A percentile compares a stretch with the other conserved stretches of the same genome.
Conservation (phyloP, 2,888 invertebrate species). For the Tiliacea aurago region DNA sequence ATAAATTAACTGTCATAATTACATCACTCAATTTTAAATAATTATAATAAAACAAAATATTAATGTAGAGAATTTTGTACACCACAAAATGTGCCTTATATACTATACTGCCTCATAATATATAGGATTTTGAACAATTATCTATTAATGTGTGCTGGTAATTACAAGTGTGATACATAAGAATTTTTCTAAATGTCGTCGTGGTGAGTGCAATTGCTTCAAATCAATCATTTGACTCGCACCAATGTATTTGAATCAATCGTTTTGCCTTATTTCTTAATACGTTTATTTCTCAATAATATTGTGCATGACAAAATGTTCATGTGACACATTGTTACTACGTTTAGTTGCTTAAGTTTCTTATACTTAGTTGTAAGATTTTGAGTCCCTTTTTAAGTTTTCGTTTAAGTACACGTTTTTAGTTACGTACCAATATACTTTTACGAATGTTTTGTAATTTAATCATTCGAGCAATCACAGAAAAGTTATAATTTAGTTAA, state of each 20-base stretch:
- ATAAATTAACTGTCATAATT: background rate
- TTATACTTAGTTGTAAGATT: slow-evolving; percentile 40
- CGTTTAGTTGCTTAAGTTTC: slow-evolving; percentile 51
- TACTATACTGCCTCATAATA: background rate
- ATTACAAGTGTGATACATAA: slow-evolving; percentile 31
- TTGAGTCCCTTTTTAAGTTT: slow-evolving; percentile 50
- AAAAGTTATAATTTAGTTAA: slow-evolving; percentile 4
- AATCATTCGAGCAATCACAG: background rate
- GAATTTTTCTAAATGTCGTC: slow-evolving; percentile 47
- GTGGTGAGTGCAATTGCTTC: slow-evolving; percentile 51
- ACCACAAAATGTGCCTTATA: slow-evolving; percentile 40
- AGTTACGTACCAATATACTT: slow-evolving; percentile 13
- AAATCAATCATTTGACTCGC: slow-evolving; percentile 24
- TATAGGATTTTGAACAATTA: background rate
- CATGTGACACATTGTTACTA: slow-evolving; percentile 47
- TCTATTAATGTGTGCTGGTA: slow-evolving; percentile 35
- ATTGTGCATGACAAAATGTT: slow-evolving; percentile 49
- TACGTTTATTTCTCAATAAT: slow-evolving; percentile 38
- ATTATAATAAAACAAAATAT: background rate
- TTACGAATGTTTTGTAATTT: slow-evolving; percentile 29
- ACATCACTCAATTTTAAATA: background rate
- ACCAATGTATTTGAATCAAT: slow-evolving; percentile 43
- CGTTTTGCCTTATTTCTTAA: no score
- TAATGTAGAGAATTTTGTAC: background rate
- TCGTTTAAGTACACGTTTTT: slow-evolving; percentile 37